Conservation (phyloP, 2,113 vertebrate genomes). For the Neomonachus schauinslandi region DNA sequence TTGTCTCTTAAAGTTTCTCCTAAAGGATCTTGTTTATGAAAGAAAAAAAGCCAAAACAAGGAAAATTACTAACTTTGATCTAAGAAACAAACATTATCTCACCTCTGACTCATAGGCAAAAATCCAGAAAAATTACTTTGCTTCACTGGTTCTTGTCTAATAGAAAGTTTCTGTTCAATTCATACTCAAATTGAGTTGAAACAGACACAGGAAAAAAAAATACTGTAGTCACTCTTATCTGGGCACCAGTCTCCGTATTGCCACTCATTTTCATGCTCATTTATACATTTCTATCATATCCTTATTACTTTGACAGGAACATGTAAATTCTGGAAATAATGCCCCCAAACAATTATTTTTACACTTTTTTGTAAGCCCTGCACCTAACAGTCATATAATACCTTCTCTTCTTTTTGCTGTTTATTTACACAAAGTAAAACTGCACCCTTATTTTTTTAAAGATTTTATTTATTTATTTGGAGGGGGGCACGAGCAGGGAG, state of each 20-base stretch:
- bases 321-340: conserved; percentile 30
- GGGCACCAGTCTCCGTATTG: neutral
- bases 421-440: neutral
- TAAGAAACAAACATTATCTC: neutral
- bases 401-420: neutral
- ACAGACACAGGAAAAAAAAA: neutral
- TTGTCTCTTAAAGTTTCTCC: conserved; percentile 89
- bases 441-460: neutral
- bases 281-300: neutral
- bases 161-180: conserved; percentile 20
- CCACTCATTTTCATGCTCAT: neutral
- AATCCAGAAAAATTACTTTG: conserved; percentile 16
- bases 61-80: neutral
- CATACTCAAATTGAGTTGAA: conserved; percentile 5
- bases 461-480: neutral
- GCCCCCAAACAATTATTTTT: conserved; percentile 16
- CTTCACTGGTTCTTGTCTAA: neutral
- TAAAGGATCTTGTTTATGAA: conserved; percentile 86
- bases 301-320: neutral
- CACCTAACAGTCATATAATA: neutral
- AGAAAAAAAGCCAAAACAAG: conserved; percentile 2
- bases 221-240: neutral
- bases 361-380: neutral
- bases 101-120: neutral
- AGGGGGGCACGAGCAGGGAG: neutral